Evolutionary conservation across 2,113 vertebrate genomes (phyloP).

Genomic region (Caracal caracal): DNA sequence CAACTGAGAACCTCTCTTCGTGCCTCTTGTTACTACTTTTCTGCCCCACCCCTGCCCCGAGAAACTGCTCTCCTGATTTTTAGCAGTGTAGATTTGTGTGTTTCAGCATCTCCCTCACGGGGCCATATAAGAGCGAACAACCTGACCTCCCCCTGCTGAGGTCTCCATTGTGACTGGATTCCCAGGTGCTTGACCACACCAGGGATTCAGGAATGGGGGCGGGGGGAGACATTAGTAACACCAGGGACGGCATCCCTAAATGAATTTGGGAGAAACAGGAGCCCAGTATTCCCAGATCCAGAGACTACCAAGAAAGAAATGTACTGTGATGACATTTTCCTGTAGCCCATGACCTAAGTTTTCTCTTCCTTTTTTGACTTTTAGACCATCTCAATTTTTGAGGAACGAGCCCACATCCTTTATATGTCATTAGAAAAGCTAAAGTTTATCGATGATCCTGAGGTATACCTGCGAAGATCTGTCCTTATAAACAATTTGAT

Average conservation of each 20-base stretch:
- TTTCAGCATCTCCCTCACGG: background rate
- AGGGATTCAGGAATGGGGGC: background rate
- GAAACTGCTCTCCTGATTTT: background rate
- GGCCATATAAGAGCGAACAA: background rate
- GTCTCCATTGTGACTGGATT: background rate
- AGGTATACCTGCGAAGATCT: conserved; percentile 95
- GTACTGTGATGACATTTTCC: background rate
- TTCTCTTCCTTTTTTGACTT: conserved; percentile 59
- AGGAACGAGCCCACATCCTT: conserved; percentile 96
- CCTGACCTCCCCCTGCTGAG: background rate
- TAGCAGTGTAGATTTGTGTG: background rate
- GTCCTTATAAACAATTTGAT: conserved; percentile 98
- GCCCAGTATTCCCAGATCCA: background rate
- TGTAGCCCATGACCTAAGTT: background rate
- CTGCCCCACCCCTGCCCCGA: background rate
- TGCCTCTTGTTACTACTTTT: background rate
- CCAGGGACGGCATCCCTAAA: background rate
- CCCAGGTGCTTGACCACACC: background rate
- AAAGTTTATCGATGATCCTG: conserved; percentile 96
- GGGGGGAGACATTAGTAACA: fast-evolving
- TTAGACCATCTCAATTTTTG: conserved; percentile 93
- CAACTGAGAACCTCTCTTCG: background rate
- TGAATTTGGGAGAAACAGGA: background rate
- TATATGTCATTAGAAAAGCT: conserved; percentile 98
- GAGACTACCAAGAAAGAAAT: background rate